These are phyloP conservation scores for Stegana nigrithorax DNA, from an alignment of 2,888 invertebrate genomes.

Conservation along the genomic window DNA sequence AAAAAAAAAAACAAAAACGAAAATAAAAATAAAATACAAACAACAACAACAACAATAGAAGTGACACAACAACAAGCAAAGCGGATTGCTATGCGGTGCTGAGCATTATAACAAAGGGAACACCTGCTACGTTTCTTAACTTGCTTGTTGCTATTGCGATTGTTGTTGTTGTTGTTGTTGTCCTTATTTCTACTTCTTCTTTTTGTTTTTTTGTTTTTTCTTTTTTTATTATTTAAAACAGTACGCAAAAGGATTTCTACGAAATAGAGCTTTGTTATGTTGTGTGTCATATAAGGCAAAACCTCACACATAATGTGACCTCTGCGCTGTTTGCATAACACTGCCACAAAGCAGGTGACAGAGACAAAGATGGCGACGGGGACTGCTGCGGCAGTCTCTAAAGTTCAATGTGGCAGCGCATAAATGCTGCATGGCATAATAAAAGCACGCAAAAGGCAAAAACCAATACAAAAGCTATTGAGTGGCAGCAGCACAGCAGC, in stretches of 20 bases:
- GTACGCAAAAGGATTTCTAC: slow-evolving; percentile 37
- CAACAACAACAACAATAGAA: slow-evolving; percentile 22
- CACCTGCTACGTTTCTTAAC: slow-evolving; percentile 52
- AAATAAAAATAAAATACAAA: slow-evolving; percentile 31
- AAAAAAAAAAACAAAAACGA: slow-evolving; percentile 23
- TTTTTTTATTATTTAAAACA: slow-evolving; percentile 34
- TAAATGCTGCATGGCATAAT: background rate
- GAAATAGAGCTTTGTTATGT: background rate
- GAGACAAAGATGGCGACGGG: background rate
- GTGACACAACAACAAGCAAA: slow-evolving; percentile 39
- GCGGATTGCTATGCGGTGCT: slow-evolving; percentile 48
- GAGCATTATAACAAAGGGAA: slow-evolving; percentile 57
- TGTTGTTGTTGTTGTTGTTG: slow-evolving; percentile 37
- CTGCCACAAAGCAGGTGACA: background rate
- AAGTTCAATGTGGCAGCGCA: background rate
- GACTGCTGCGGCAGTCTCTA: background rate
- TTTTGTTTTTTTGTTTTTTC: background rate
- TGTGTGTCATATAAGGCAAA: too few species aligned
- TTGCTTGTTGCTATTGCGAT: background rate
- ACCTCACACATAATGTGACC: slow-evolving; percentile 15
- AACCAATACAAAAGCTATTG: slow-evolving; percentile 20
- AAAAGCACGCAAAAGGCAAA: slow-evolving; percentile 1
- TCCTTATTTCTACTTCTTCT: background rate
- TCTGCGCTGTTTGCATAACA: background rate
- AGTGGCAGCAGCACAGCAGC: slow-evolving; percentile 33